A percentile compares a stretch with the other conserved stretches of the same genome.
Conservation (phyloP, 2,113 vertebrate species). For the Heliornis fulica region DNA sequence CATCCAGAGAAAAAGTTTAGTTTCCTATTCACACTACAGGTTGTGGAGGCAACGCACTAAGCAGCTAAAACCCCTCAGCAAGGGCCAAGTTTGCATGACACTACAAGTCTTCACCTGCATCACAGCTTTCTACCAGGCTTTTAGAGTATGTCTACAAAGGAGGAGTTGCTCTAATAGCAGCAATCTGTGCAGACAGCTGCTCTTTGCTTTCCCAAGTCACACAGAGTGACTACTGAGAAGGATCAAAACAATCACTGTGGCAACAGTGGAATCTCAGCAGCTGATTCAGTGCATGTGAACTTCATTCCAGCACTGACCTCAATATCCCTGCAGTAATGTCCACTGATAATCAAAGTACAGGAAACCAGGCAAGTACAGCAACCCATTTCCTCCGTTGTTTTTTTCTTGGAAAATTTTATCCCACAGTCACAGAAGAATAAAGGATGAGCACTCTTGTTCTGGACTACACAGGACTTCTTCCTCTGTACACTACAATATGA, state of each 20-base stretch:
- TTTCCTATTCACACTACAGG: not conserved
- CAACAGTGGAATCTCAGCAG: constrained; percentile 20
- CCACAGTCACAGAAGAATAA: not conserved
- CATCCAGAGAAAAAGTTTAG: not conserved
- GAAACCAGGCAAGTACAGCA: not conserved
- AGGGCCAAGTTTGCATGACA: not conserved
- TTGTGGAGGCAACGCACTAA: not conserved
- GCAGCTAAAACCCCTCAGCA: not conserved
- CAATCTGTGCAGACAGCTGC: not conserved
- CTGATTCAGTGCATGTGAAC: not conserved
- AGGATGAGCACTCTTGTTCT: not conserved
- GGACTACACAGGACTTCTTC: not conserved
- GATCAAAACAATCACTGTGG: constrained; percentile 57
- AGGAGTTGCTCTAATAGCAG: not conserved
- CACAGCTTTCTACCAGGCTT: not conserved
- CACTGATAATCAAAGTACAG: not conserved
- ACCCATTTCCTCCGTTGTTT: not conserved
- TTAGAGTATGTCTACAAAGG: not conserved
- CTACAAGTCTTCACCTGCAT: not conserved
- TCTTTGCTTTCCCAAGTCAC: not conserved
- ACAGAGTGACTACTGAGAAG: not conserved
- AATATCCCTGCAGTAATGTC: not conserved
- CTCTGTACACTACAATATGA: accelerated
- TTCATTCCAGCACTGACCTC: not conserved
- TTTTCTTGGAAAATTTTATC: not conserved